A percentile compares a stretch with the other conserved stretches of the same genome.
Conservation (phyloP, 2,888 invertebrate species). For the Epiperipatus broadwayi region DNA sequence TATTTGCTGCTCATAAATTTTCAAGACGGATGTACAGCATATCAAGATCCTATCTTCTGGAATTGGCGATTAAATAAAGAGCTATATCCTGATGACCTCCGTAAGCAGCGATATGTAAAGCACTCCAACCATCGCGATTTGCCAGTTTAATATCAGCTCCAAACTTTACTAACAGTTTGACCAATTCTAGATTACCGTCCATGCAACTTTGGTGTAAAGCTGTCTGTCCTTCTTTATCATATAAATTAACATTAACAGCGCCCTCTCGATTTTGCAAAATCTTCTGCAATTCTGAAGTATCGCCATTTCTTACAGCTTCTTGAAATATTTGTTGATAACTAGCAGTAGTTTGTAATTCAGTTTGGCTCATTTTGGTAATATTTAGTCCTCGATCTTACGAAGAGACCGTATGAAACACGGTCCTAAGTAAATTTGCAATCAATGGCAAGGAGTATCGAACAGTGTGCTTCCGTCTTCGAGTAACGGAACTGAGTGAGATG, state of each 20-base stretch:
- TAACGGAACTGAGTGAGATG: no score
- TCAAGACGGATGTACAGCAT: no score
- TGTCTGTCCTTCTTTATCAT: constrained; percentile 29
- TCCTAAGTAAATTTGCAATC: no score
- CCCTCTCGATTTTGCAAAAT: constrained; percentile 26
- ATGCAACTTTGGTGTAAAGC: constrained; percentile 28
- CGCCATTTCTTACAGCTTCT: constrained; percentile 26
- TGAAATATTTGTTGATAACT: constrained; percentile 26
- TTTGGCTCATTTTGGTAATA: no score
- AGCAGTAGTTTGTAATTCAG: no score
- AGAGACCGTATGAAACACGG: no score
- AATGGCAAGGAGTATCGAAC: no score
- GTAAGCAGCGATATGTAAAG: constrained; percentile 26
- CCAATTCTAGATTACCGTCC: constrained; percentile 29
- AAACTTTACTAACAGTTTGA: constrained; percentile 29
- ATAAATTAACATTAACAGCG: constrained; percentile 27
- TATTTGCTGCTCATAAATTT: no score
- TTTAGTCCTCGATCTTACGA: no score
- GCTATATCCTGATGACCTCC: constrained; percentile 28
- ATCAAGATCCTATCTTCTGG: no score
- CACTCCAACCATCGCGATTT: constrained; percentile 30
- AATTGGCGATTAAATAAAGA: constrained; percentile 22
- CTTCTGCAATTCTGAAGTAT: constrained; percentile 23
- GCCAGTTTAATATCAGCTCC: constrained; percentile 30
- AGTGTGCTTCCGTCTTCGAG: no score